Evolutionary conservation across 2,113 vertebrate species (phyloP), one percentile per base, ranked within the genome.

Genomic region (Crocuta crocuta): DNA sequence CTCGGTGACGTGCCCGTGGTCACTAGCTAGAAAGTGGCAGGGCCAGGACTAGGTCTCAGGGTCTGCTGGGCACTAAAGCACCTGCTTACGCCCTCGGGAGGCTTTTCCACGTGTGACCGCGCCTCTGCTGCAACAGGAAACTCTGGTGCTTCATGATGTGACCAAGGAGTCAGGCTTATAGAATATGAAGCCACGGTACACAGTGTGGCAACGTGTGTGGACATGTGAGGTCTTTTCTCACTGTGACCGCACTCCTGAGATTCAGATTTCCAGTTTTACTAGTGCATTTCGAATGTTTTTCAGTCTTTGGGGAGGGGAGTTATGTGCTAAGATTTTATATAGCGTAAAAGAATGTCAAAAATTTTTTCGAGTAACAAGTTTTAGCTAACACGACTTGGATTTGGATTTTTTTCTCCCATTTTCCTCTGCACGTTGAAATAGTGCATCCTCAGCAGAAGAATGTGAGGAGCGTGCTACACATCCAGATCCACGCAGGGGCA

Each of bases 161-260:
- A 5, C 39, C 24, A 0, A 24, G 61, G 43, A 76, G 15, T 65
- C 5, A 0, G 48, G 26, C 4, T 45, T 33, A 12, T 17, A 21
- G 33, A 24, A 3, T 31, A 19, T 45, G 35, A 61, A 24, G 13
- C 70, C 17, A 12, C 16, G 24, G 5, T 4, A 3, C 7, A 5
- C n/a, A 12, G 0, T 0, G 0, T 16, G 63, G 45, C 65, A 19
- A 4, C 8, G 26, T 17, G 26, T 19, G 1, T 3, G 23, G 76
- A 2, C 48, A 0, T 0, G 0, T 10, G 65, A 39, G 73, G 82
- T 2, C 55, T 8, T 71, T 31, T 50, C 19, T 7, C 26, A 1
- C 3, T 1, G 23, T 23, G 1, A 31, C 84, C 10, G 26, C 28
- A 1, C 9, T 0, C 21, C 2, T 71, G 74, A 81, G 68, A 48